These are phyloP conservation scores for Papilio polyxenes DNA, from an alignment of 1,140 invertebrate species.

Conservation along the genomic window DNA sequence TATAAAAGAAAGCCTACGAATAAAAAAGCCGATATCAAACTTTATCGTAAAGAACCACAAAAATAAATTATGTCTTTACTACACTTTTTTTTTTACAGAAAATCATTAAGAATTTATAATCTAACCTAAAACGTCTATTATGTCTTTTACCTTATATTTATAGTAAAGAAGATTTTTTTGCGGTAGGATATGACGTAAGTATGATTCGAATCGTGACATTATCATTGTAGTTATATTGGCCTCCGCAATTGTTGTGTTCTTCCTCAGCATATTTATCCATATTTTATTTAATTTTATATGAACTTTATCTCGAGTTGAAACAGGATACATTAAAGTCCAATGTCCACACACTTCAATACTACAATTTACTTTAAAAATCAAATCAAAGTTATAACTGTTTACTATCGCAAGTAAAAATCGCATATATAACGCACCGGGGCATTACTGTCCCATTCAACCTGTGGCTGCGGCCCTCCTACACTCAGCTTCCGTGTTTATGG, in stretches of 20 bases:
- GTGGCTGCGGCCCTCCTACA: background rate
- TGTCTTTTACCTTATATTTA: background rate
- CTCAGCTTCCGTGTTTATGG: slow-evolving; percentile 13
- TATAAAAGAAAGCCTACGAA: background rate
- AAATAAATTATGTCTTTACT: no score
- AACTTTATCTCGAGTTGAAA: background rate
- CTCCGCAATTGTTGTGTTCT: background rate
- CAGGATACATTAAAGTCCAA: no score
- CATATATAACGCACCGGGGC: background rate
- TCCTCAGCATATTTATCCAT: background rate
- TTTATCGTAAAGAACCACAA: background rate
- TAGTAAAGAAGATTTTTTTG: background rate
- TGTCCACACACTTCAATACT: background rate
- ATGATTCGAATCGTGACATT: no score
- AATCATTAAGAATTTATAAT: background rate
- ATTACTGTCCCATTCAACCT: slow-evolving; percentile 19
- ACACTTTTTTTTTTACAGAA: no score
- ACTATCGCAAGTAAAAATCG: slow-evolving; percentile 10
- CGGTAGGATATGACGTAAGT: background rate
- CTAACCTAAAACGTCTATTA: background rate
- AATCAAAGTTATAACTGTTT: background rate
- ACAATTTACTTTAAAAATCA: background rate
- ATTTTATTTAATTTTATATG: background rate
- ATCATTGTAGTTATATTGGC: background rate
- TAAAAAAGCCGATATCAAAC: background rate